Conservation (phyloP, 2,888 invertebrate genomes). For the Lamellibrachia columna region DNA sequence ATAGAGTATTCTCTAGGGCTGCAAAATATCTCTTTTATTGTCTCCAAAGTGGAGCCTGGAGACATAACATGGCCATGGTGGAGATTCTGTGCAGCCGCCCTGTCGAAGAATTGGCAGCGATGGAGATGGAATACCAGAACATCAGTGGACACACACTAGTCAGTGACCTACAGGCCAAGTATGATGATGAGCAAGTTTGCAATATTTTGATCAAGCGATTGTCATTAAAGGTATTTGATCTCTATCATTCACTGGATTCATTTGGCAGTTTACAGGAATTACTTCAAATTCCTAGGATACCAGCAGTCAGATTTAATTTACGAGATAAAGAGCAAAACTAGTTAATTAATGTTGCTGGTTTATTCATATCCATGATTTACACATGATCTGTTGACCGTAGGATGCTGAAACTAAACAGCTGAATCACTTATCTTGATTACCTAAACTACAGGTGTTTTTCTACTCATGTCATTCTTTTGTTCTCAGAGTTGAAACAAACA, state of each 20-base stretch:
- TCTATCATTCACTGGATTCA: not conserved
- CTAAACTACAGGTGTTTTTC: not conserved
- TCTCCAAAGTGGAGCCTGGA: not conserved
- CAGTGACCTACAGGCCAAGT: not conserved
- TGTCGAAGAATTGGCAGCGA: not conserved
- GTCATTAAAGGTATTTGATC: conserved; percentile 16
- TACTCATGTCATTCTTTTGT: not conserved
- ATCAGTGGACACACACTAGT: not conserved
- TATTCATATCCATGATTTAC: not conserved
- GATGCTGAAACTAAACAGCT: not conserved
- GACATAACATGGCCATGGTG: not conserved
- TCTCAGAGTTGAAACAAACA: too few relatives aligned
- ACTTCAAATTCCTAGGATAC: not conserved
- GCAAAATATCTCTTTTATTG: not conserved
- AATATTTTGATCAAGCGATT: not conserved
- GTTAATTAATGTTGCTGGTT: not conserved
- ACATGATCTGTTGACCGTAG: not conserved
- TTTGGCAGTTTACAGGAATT: not conserved
- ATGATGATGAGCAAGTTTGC: not conserved
- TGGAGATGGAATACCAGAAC: not conserved
- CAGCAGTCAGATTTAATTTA: not conserved
- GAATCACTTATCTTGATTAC: not conserved
- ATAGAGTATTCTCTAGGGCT: not conserved
- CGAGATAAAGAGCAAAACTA: not conserved
- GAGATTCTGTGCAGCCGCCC: not conserved